phyloP scores from a whole-genome alignment of 2,113 vertebrate genomes.

The Urocolius indicus region DNA sequence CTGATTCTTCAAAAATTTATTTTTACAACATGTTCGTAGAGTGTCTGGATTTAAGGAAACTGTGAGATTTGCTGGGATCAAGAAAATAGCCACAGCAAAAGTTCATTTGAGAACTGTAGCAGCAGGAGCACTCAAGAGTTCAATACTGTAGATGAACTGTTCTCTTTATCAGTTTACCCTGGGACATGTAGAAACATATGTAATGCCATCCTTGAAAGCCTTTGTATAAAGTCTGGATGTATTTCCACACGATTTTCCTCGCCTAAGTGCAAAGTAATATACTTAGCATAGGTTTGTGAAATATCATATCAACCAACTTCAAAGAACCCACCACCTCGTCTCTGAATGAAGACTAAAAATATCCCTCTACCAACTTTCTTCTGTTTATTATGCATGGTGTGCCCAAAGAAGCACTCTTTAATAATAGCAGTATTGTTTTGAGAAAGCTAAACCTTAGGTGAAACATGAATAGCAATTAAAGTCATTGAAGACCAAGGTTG shows the following conservation, averaged over 20 bases:
- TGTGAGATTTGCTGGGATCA: background rate
- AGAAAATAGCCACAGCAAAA: background rate
- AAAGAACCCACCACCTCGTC: background rate
- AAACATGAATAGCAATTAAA: background rate
- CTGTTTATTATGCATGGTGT: background rate
- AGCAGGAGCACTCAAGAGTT: background rate
- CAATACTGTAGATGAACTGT: rapidly evolving
- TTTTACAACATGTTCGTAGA: background rate
- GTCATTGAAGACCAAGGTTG: background rate
- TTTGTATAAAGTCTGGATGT: background rate
- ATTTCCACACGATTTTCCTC: background rate
- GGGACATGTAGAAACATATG: background rate
- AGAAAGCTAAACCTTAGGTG: background rate
- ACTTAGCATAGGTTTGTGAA: background rate
- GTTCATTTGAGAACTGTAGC: background rate
- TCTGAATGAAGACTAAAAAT: background rate
- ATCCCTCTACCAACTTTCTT: background rate
- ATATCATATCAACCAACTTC: background rate
- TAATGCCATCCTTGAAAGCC: background rate
- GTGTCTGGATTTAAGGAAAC: background rate
- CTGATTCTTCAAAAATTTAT: background rate
- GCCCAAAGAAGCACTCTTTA: background rate
- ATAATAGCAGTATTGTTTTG: background rate
- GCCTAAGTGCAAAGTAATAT: background rate
- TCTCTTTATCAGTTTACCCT: background rate